Conservation (phyloP, 2,113 vertebrate species). For the Lucifuga dentata region DNA sequence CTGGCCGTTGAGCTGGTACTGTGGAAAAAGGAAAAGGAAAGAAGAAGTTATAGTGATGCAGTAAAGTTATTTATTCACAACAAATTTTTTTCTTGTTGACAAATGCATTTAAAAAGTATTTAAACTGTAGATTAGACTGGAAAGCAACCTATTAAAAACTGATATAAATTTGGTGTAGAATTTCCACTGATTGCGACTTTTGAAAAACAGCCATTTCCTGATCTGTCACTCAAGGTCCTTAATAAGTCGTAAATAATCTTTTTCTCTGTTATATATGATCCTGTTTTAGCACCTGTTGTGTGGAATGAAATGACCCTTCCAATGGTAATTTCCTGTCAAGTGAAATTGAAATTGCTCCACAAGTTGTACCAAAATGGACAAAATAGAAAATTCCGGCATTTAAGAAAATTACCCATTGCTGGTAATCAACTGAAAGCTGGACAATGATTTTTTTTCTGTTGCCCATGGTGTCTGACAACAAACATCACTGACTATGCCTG, state of each 20-base stretch:
- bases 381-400: slow-evolving; percentile 61
- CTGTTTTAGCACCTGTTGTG: slow-evolving; percentile 10
- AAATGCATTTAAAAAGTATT: no score
- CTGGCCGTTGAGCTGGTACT: slow-evolving; percentile 97
- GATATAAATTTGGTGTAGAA: no score
- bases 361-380: slow-evolving; percentile 42
- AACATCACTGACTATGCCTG: slow-evolving; percentile 44
- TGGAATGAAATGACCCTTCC: slow-evolving; percentile 29
- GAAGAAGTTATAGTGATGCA: slow-evolving; percentile 8
- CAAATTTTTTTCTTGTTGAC: no score
- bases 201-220: no score
- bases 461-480: slow-evolving; percentile 57
- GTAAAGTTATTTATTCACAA: no score
- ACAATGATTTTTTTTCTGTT: slow-evolving; percentile 44
- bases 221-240: no score
- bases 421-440: slow-evolving; percentile 14
- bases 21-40: slow-evolving; percentile 30
- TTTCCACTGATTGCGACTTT: no score
- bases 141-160: no score
- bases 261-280: slow-evolving; percentile 18
- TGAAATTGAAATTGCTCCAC: slow-evolving; percentile 61
- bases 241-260: no score
- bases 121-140: no score
- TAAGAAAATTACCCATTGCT: slow-evolving; percentile 40
- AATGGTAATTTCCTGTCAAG: slow-evolving; percentile 60